Evolutionary conservation across 2,888 invertebrate species (phyloP).

Genomic region (Drosophila acutilabella): DNA sequence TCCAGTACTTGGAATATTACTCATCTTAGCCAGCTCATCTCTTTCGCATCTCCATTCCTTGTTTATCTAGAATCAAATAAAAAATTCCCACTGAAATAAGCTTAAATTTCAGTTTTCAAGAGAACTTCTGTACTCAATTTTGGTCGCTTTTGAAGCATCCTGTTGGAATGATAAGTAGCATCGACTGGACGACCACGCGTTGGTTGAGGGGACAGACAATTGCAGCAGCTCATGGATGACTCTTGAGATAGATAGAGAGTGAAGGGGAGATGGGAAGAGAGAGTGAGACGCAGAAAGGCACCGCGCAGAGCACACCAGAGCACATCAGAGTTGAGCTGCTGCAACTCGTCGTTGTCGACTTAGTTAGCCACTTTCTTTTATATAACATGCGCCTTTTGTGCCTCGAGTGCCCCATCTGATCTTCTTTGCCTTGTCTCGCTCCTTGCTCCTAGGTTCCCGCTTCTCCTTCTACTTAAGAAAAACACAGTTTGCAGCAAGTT

Average conservation of each 20-base stretch:
- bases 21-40: too few relatives aligned
- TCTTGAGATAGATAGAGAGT: slow-evolving; percentile 38
- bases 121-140: slow-evolving; percentile 54
- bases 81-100: slow-evolving; percentile 44
- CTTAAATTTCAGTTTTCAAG: slow-evolving; percentile 64
- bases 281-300: slow-evolving; percentile 13
- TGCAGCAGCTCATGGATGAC: slow-evolving; percentile 53
- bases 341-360: slow-evolving; percentile 61
- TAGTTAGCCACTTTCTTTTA: slow-evolving; percentile 79
- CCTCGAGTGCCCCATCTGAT: slow-evolving; percentile 54
- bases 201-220: slow-evolving; percentile 16
- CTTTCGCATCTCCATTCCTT: too few relatives aligned
- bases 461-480: slow-evolving; percentile 49
- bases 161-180: slow-evolving; percentile 32
- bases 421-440: neutral
- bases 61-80: neutral
- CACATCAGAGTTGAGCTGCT: slow-evolving; percentile 14
- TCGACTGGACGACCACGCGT: slow-evolving; percentile 48
- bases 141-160: slow-evolving; percentile 50
- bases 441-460: neutral
- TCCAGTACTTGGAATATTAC: neutral
- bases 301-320: slow-evolving; percentile 15
- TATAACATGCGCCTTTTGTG: slow-evolving; percentile 76
- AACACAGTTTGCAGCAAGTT: slow-evolving; percentile 73
- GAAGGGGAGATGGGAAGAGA: neutral